A percentile compares a stretch with the other conserved stretches of the same genome.
Conservation (phyloP, 2,888 invertebrate genomes). For the Metopia argyrocephala region DNA sequence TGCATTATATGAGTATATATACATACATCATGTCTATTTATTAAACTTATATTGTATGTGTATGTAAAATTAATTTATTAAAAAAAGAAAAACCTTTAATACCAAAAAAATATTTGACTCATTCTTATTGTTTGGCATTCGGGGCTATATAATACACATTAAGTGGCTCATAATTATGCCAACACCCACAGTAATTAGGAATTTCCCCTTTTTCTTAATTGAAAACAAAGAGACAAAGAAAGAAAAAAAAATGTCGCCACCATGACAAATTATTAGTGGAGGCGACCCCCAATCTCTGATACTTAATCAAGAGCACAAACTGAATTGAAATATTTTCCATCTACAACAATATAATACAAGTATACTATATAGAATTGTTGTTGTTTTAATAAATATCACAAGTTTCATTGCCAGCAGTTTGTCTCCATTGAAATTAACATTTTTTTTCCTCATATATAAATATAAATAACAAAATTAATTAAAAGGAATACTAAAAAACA, state of each 20-base stretch:
- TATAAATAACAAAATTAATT: too few relatives aligned
- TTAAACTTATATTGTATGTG: slow-evolving; percentile 12
- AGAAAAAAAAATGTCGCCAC: slow-evolving; percentile 48
- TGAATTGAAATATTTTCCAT: neutral
- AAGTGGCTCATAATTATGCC: slow-evolving; percentile 60
- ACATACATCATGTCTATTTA: neutral
- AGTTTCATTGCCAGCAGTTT: too few relatives aligned
- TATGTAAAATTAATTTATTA: neutral
- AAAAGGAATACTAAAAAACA: too few relatives aligned
- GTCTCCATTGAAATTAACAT: too few relatives aligned
- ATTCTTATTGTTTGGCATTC: slow-evolving; percentile 53
- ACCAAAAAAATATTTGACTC: slow-evolving; percentile 36
- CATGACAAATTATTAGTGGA: slow-evolving; percentile 56
- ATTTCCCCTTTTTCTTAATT: slow-evolving; percentile 32
- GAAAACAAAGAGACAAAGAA: slow-evolving; percentile 2
- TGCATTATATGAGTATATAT: neutral
- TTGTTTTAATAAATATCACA: too few relatives aligned
- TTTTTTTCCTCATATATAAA: too few relatives aligned
- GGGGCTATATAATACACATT: slow-evolving; percentile 52
- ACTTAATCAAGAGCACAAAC: slow-evolving; percentile 38
- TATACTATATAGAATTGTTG: neutral
- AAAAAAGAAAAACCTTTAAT: neutral
- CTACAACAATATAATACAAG: neutral
- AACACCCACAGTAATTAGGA: slow-evolving; percentile 61
- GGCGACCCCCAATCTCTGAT: slow-evolving; percentile 38